These are phyloP conservation scores for Graphium colonna DNA, from an alignment of 2,888 invertebrate genomes.

Conservation along the genomic window DNA sequence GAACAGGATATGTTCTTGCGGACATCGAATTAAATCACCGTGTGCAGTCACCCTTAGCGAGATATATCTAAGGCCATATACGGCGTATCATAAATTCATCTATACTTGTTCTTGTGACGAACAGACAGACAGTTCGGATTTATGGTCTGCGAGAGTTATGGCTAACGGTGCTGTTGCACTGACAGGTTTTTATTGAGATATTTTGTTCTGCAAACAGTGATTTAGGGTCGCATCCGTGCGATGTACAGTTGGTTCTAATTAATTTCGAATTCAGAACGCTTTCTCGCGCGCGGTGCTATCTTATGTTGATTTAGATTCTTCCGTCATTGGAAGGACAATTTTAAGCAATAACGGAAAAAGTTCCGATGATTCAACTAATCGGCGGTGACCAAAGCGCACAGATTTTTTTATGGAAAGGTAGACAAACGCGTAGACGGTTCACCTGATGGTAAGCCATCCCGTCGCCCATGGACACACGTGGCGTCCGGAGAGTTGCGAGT, in stretches of 20 bases:
- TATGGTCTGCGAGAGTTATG: slow-evolving; percentile 46
- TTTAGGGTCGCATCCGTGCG: slow-evolving; percentile 19
- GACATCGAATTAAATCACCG: not conserved
- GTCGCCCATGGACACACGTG: no score
- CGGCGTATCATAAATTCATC: slow-evolving; percentile 57
- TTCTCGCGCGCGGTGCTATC: slow-evolving; percentile 20
- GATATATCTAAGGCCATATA: slow-evolving; percentile 44
- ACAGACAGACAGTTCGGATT: slow-evolving; percentile 43
- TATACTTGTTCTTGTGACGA: slow-evolving; percentile 54
- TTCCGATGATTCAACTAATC: not conserved
- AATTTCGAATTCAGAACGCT: slow-evolving; percentile 15
- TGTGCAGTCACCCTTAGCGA: slow-evolving; percentile 31
- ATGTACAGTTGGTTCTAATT: slow-evolving; percentile 25
- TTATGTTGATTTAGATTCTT: slow-evolving; percentile 6
- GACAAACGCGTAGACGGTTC: no score
- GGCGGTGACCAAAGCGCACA: not conserved
- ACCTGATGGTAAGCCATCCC: no score
- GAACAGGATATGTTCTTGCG: not conserved
- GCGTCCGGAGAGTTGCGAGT: no score
- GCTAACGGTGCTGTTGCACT: slow-evolving; percentile 44
- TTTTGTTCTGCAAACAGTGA: slow-evolving; percentile 32
- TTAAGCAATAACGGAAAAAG: not conserved
- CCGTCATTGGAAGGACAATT: not conserved
- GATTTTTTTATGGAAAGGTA: no score
- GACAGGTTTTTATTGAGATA: slow-evolving; percentile 54